phyloP scores from a whole-genome alignment of 2,888 invertebrate genomes.

The Hecatera dysodea region DNA sequence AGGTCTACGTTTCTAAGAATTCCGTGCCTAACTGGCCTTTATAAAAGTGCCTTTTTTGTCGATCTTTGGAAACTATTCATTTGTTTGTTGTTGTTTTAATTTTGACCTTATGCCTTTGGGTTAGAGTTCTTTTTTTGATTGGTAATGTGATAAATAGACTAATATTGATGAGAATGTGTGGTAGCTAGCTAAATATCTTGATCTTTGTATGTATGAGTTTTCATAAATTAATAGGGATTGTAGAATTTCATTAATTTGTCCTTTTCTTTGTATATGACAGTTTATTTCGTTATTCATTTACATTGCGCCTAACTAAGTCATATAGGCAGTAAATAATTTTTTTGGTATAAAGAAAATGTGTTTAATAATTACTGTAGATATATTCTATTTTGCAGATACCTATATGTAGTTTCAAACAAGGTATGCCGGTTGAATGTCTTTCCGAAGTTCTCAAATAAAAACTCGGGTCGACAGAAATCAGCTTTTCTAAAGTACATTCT shows the following conservation, averaged over 20 bases:
- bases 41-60: conserved; percentile 58
- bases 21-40: conserved; percentile 60
- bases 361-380: too few species aligned
- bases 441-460: not conserved
- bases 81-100: conserved; percentile 38
- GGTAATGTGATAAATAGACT: not conserved
- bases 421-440: too few species aligned
- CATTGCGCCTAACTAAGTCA: too few species aligned
- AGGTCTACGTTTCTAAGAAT: conserved; percentile 82
- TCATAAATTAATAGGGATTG: too few species aligned
- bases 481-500: not conserved
- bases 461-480: not conserved
- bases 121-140: conserved; percentile 39
- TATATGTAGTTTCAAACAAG: too few species aligned
- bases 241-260: not conserved
- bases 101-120: conserved; percentile 14
- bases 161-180: conserved; percentile 10
- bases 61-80: conserved; percentile 46
- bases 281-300: too few species aligned
- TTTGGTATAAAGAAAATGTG: too few species aligned
- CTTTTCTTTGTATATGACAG: not conserved
- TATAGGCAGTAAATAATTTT: too few species aligned
- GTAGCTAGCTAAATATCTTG: not conserved
- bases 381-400: too few species aligned
- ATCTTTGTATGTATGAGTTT: not conserved